Base-by-base conservation (phyloP, 2,797 vertebrate species). In the Paratrypauchen microcephalus region DNA sequence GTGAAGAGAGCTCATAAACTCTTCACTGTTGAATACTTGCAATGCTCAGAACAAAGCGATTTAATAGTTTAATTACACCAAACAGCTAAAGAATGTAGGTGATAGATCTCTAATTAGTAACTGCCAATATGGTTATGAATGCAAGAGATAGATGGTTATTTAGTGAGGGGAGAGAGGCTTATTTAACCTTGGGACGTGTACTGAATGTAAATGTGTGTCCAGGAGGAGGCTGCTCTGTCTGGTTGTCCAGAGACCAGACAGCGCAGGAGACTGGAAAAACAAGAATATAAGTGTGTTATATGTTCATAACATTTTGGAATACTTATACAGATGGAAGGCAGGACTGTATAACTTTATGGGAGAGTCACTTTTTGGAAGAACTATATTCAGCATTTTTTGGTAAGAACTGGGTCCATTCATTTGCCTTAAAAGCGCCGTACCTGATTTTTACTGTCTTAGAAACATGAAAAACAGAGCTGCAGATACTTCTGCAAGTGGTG, bases 131-230 rank as follows among this genome's bases (percentile, higher is more conserved):
- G 45, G 73, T 81, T 81, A 83, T 83, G 80, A 89, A 87, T 82
- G 79, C 72, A 68, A 77, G 81, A 73, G 71, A 89, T 88, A 85
- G 86, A 89, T 89, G 78, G 88, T 85, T 91, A 87, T 90, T 88
- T 90, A 88, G 88, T 65, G 36, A 73, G 79, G 75, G 85, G 86
- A 89, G 85, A 82, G 76, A 78, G 71, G 82, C 81, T 90, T 88
- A 87, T 83, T 89, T 91, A 91, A 92, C 89, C 90, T 91, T 92
- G 89, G 78, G 73, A 75, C 74, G 86, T 79, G 57, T 45, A 73
- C 72, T 66, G 90, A 90, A 91, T 92, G 82, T 85, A 86, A 87
- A 91, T 90, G 89, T 85, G 85, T 86, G 23, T 85, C 81, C 82
- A 79, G 73, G 67, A 74, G 74, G 65, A 81, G 79, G 61, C 80